Conservation (phyloP, 2,797 vertebrate genomes). For the Oreortyx pictus region DNA sequence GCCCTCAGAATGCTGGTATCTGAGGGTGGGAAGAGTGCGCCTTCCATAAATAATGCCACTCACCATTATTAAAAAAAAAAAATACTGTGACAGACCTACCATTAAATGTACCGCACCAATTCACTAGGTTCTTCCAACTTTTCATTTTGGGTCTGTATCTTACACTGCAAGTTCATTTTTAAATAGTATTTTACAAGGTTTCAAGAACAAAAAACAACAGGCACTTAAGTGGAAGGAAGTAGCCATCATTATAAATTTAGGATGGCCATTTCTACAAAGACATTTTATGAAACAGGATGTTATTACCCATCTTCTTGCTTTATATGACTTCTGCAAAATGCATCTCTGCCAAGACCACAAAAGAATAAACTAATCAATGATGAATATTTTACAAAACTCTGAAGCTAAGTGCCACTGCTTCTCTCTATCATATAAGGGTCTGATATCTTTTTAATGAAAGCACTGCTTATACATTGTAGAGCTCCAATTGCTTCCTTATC, state of each 20-base stretch:
- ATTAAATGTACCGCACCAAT: not conserved
- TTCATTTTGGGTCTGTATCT: not conserved
- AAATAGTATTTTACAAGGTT: not conserved
- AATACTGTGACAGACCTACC: not conserved
- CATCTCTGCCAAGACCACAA: not conserved
- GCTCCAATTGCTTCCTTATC: not conserved
- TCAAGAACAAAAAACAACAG: not conserved
- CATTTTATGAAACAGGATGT: not conserved
- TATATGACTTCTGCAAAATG: not conserved
- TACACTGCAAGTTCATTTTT: not conserved
- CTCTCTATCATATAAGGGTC: not conserved
- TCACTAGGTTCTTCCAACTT: not conserved
- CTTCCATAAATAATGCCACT: not conserved
- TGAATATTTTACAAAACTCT: not conserved
- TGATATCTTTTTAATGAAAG: not conserved
- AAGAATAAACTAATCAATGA: not conserved
- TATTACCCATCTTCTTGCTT: not conserved
- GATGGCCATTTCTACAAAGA: not conserved
- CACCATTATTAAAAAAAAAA: not conserved
- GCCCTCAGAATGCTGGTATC: not conserved
- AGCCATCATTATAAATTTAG: not conserved
- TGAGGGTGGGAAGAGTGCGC: not conserved
- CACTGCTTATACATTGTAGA: not conserved
- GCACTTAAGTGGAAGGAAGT: constrained; percentile 2
- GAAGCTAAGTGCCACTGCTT: not conserved